Conservation (phyloP, 1,140 invertebrate genomes). For the Uloborus diversus region DNA sequence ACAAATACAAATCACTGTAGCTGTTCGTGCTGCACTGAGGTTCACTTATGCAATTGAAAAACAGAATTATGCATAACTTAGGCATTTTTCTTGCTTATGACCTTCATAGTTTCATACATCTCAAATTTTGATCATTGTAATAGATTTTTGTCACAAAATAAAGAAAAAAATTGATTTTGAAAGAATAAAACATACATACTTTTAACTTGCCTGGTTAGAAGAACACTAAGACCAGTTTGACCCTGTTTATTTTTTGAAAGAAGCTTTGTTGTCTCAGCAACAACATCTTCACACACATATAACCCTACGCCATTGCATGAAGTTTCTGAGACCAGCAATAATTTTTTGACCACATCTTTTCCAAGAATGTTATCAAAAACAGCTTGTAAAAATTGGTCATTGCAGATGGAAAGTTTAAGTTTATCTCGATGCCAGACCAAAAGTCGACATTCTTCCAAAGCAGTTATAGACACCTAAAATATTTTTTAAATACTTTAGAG, state of each 20-base stretch:
- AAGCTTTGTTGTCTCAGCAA: slow-evolving; percentile 55
- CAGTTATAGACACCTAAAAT: slow-evolving; percentile 81
- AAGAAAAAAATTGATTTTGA: neutral
- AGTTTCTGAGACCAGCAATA: slow-evolving; percentile 77
- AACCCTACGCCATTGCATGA: slow-evolving; percentile 48
- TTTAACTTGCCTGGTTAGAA: slow-evolving; percentile 47
- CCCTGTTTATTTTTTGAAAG: slow-evolving; percentile 37
- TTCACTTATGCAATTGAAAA: too few relatives aligned
- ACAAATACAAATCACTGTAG: too few relatives aligned
- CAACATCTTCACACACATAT: slow-evolving; percentile 42
- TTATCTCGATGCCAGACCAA: slow-evolving; percentile 81
- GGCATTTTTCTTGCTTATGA: too few relatives aligned
- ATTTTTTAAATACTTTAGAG: neutral
- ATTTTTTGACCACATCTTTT: slow-evolving; percentile 87
- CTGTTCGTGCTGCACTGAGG: too few relatives aligned
- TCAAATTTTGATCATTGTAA: neutral
- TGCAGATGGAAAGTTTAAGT: slow-evolving; percentile 83
- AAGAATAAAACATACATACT: slow-evolving; percentile 19
- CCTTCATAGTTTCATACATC: too few relatives aligned
- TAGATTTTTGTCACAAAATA: neutral
- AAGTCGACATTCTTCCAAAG: slow-evolving; percentile 85
- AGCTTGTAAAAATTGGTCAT: slow-evolving; percentile 82
- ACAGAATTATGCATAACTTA: too few relatives aligned
- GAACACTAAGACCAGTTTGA: slow-evolving; percentile 40
- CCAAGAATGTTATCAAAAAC: slow-evolving; percentile 89